Percentiles rank a stretch among this genome's conserved stretches.
phyloP scores from a whole-genome alignment of 1,140 invertebrate genomes.

The Rhynchophorus ferrugineus region DNA sequence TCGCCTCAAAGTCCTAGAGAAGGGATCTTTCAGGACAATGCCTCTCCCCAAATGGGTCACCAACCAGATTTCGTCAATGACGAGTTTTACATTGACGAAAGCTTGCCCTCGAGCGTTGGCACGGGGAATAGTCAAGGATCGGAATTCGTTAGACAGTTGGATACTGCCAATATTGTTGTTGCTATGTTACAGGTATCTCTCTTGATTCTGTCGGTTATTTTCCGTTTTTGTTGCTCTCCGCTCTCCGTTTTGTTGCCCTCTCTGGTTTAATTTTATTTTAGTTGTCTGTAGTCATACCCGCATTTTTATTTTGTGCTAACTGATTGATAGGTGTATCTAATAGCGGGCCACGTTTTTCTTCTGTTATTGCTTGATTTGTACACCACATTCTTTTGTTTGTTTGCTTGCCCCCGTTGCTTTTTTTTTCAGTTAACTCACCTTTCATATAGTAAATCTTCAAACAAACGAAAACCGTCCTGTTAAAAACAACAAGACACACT shows the following conservation, averaged over 20 bases:
- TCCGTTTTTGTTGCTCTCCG: constrained; percentile 9
- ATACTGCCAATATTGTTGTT: constrained; percentile 56
- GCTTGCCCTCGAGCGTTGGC: constrained; percentile 57
- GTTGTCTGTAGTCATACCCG: no score
- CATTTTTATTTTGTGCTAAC: no score
- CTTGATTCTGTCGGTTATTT: not conserved
- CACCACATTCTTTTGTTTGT: no score
- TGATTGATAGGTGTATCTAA: no score
- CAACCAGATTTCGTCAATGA: constrained; percentile 62
- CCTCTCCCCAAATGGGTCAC: constrained; percentile 30
- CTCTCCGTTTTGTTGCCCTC: constrained; percentile 26
- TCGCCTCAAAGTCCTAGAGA: constrained; percentile 35
- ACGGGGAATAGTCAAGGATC: constrained; percentile 47
- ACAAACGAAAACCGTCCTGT: no score
- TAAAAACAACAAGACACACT: no score
- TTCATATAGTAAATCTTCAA: no score
- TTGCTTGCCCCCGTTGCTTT: no score
- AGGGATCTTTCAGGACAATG: constrained; percentile 28
- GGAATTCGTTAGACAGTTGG: constrained; percentile 43
- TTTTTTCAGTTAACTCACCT: no score
- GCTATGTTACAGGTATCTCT: constrained; percentile 54
- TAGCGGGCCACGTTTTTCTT: no score
- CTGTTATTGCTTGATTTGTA: no score
- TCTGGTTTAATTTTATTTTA: constrained; percentile 18
- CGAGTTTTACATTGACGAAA: constrained; percentile 83